Evolutionary conservation across 2,113 vertebrate species (phyloP), one percentile per base, ranked within the genome.

Genomic region (Sceloporus undulatus): DNA sequence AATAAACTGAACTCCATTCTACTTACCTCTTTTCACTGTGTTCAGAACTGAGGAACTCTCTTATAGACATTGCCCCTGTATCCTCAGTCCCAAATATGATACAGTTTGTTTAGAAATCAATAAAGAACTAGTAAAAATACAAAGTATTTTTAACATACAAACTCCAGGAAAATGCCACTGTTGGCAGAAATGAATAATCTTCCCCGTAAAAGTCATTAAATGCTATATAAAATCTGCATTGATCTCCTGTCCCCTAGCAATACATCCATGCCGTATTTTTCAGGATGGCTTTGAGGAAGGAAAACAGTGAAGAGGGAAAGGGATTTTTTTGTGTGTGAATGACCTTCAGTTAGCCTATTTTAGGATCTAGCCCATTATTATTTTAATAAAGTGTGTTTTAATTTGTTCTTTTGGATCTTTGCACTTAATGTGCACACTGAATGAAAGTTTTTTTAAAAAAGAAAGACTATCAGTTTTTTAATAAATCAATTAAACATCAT

Each of bases 41-140:
- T 52, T 79, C 83, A 5, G 59, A 84, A 34, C 68, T 66, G 77
- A 91, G 91, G 54, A 29, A 66, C 14, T 40, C 52, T 40, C 52
- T 9, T 79, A 90, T 76, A 87, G 91, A 93, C 90, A 93, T 89
- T 3, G n/a, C 88, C 68, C 87, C 73, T 0, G 38, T 75, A 10
- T 79, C 74, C 83, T 90, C 75, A 7, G 88, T 70, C 38, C 23
- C 11, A 90, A 94, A 95, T 74, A 65, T 68, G 38, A 85, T 88
- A 54, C 9, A 88, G 19, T 90, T 91, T 0, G 79, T 82, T 75
- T 88, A 92, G 91, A 88, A 0, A 5, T 82, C 2, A n/a, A 88
- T 82, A 40, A 70, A 90, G 59, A 93, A 90, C 89, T 95, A 38
- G 52, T 38, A 92, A 82, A 54, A 23, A 21, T 38, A 19, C 38